These are phyloP conservation scores for Heliornis fulica DNA, from an alignment of 2,113 vertebrate species.

Conservation along the genomic window DNA sequence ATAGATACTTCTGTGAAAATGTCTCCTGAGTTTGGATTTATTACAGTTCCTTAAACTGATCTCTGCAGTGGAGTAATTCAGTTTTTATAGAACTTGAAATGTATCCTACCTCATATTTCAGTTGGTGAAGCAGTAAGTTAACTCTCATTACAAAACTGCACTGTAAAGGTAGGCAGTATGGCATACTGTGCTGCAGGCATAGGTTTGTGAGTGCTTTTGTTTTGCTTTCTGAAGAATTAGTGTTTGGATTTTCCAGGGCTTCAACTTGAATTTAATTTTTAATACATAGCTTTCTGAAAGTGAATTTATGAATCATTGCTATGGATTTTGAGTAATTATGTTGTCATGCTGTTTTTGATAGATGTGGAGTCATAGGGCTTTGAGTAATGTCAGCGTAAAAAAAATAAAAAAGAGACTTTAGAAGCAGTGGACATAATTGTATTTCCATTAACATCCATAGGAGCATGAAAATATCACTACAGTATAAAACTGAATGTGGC, in stretches of 20 bases:
- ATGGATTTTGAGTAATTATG: slow-evolving; percentile 51
- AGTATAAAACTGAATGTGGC: background rate
- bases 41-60: background rate
- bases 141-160: background rate
- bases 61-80: background rate
- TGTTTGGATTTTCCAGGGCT: slow-evolving; percentile 61
- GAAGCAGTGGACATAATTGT: background rate
- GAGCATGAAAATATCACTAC: background rate
- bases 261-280: slow-evolving; percentile 61
- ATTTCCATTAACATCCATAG: background rate
- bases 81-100: background rate
- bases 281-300: slow-evolving; percentile 55
- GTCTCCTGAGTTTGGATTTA: background rate
- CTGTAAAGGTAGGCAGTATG: background rate
- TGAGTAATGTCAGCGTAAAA: slow-evolving; percentile 40
- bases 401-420: slow-evolving; percentile 2
- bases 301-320: slow-evolving; percentile 47
- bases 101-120: background rate
- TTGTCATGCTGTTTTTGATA: slow-evolving; percentile 67
- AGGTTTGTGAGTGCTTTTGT: slow-evolving; percentile 36
- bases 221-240: slow-evolving; percentile 49
- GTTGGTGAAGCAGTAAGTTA: background rate
- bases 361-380: slow-evolving; percentile 54
- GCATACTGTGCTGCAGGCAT: background rate
- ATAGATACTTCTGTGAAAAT: background rate